phyloP scores from a whole-genome alignment of 2,113 vertebrate species.

The Antechinus flavipes region DNA sequence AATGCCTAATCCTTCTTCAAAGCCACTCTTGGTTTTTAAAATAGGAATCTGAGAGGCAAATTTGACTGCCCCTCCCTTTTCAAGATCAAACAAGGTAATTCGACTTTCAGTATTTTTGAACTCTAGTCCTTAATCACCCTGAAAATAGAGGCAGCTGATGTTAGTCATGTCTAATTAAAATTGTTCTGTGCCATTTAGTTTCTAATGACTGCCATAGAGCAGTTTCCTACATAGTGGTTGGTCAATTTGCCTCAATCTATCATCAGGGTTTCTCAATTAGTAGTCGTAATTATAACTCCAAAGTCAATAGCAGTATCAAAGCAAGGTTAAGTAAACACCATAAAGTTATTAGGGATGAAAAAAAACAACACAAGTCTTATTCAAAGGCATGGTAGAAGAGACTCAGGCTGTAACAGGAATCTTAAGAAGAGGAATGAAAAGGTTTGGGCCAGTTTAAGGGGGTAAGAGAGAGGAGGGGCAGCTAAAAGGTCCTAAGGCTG shows the following conservation, averaged over 20 bases:
- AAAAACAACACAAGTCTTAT: constrained; percentile 21
- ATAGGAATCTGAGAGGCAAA: constrained; percentile 19
- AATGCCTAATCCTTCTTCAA: constrained; percentile 35
- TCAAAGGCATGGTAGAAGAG: constrained; percentile 36
- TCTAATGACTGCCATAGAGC: constrained; percentile 40
- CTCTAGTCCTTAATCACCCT: constrained; percentile 35
- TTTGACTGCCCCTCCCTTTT: constrained; percentile 32
- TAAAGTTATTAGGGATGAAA: constrained; percentile 70
- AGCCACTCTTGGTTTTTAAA: constrained; percentile 45
- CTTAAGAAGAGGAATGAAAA: neutral
- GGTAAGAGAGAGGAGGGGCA: neutral
- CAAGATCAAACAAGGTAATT: constrained; percentile 53
- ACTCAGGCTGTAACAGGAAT: neutral
- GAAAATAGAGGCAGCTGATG: constrained; percentile 59
- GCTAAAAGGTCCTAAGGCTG: neutral
- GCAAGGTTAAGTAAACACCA: constrained; percentile 80
- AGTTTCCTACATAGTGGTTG: constrained; percentile 50
- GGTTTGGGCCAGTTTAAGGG: neutral
- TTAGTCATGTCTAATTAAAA: constrained; percentile 75
- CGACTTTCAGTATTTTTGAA: constrained; percentile 59
- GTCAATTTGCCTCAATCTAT: constrained; percentile 76
- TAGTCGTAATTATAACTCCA: constrained; percentile 75
- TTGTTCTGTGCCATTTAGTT: constrained; percentile 63
- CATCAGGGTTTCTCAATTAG: constrained; percentile 77
- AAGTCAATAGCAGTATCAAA: constrained; percentile 76